Base-by-base conservation (phyloP, 2,888 invertebrate species). In the Gibbula magus region DNA sequence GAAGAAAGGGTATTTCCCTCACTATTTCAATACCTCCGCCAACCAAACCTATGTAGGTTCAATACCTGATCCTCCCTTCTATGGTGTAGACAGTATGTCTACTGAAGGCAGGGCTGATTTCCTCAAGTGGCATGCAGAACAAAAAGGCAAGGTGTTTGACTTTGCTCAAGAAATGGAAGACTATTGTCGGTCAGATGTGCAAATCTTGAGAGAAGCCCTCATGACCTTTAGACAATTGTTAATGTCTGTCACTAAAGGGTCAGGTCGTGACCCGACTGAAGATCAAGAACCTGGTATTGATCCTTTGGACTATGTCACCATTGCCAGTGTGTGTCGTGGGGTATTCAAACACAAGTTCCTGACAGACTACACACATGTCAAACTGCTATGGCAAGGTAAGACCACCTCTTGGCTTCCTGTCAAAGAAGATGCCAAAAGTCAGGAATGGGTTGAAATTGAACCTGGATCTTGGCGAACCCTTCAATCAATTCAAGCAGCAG, bases 1-100 rank as follows among this genome's bases (percentile, higher is more conserved):
- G 75, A 75, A 73, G 13, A 86, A 83, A 22, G 45, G 84, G 84
- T 85, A 82, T 53, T 85, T 86, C 66, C 85, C 85, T 7, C 82
- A 86, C 61, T 78, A 70, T 35, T 85, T 83, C 35, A 83, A 82
- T 75, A 79, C 39, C 1, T 0, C 35, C 18, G 4, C 81, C 78
- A 52, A 81, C 84, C 53, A 82, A 82, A 79, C 32, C 67, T 86
- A 86, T 66, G 56, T 70, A n/a, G 85, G 85, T n/a, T 76, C 78
- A 20, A 83, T 82, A 16, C 84, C 84, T 2, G 80, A 67, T 3
- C 20, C 77, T 1, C 13, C 80, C 13, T 82, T 25, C 67, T 84
- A 83, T 67, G 82, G 82, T 1, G 5, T 22, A 16, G 78, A 85
- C 22, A 75, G 20, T 20, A 85, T 85, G 83, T 54, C 56, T 18